Conservation (phyloP, 2,888 invertebrate species). For the Philopedon plagiatum region DNA sequence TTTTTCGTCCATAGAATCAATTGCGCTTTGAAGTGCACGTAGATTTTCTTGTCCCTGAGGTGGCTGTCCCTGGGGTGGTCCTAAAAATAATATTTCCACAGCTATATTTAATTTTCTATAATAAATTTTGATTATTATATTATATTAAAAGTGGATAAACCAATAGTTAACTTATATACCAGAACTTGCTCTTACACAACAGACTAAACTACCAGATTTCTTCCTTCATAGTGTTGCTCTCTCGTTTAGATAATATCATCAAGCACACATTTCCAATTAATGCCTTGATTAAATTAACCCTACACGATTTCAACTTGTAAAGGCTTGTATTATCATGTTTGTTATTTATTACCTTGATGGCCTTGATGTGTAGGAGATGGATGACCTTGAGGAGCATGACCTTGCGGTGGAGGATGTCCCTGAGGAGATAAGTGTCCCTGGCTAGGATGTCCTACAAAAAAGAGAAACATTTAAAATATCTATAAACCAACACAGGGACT, state of each 20-base stretch:
- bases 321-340: background rate
- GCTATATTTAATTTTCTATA: no score
- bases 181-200: no score
- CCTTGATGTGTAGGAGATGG: conserved; percentile 60
- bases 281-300: no score
- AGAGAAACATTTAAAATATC: background rate
- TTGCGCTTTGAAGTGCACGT: conserved; percentile 90
- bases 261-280: no score
- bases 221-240: no score
- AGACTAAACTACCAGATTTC: no score
- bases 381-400: conserved; percentile 62
- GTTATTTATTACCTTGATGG: conserved; percentile 56
- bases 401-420: conserved; percentile 42
- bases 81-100: no score
- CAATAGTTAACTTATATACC: no score
- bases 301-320: no score
- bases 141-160: no score
- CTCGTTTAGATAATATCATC: no score
- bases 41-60: conserved; percentile 64
- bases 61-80: conserved; percentile 39
- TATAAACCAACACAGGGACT: background rate
- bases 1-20: conserved; percentile 95
- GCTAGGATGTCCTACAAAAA: conserved; percentile 59
- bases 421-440: conserved; percentile 64
- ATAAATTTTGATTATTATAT: no score